Conservation (phyloP, 2,797 vertebrate species). For the Gadopsis bispinosus region DNA sequence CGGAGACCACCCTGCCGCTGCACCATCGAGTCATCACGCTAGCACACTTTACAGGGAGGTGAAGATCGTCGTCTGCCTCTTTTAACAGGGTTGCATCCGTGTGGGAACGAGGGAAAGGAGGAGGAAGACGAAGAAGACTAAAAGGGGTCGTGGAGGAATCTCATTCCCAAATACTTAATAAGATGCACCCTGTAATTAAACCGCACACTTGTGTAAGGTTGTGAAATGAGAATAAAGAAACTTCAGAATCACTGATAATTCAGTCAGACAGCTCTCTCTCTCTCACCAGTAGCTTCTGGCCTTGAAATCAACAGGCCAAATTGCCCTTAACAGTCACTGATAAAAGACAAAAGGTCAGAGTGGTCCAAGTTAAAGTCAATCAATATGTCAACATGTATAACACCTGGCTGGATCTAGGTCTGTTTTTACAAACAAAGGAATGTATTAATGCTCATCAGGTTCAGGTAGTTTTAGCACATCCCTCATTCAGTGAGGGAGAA, state of each 20-base stretch:
- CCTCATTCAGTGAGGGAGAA: background rate
- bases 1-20: slow-evolving; percentile 72
- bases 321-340: background rate
- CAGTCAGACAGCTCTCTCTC: background rate
- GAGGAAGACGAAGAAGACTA: background rate
- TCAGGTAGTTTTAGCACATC: background rate
- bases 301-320: background rate
- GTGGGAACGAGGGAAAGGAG: slow-evolving; percentile 34
- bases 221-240: background rate
- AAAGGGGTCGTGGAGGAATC: background rate
- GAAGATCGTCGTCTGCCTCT: slow-evolving; percentile 62
- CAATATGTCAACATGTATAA: background rate
- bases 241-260: background rate
- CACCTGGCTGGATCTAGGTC: background rate
- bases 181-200: background rate
- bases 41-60: slow-evolving; percentile 69
- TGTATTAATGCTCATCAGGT: no score
- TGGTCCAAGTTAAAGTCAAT: background rate
- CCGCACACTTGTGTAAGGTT: background rate
- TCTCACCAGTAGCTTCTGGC: background rate
- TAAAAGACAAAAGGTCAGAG: background rate
- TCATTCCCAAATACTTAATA: background rate
- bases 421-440: no score
- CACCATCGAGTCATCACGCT: slow-evolving; percentile 58
- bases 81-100: slow-evolving; percentile 47